Evolutionary conservation across 2,888 invertebrate genomes (phyloP).

Genomic region (Neelides folsomi): DNA sequence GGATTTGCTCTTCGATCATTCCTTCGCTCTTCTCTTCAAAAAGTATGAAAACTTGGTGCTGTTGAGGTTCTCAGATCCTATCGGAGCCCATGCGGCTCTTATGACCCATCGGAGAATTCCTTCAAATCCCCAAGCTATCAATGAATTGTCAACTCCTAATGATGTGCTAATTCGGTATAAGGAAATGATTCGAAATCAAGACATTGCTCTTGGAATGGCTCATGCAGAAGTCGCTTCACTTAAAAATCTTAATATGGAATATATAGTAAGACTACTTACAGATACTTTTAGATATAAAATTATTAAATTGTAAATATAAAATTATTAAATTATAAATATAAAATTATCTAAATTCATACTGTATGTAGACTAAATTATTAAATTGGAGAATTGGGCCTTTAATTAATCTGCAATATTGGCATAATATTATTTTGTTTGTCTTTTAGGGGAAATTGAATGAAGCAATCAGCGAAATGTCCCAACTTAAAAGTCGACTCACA

Average conservation of each 20-base stretch:
- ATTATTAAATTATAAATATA: too few relatives aligned
- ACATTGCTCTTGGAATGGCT: slow-evolving; percentile 23
- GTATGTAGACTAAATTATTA: too few relatives aligned
- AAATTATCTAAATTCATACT: too few relatives aligned
- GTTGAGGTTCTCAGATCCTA: slow-evolving; percentile 14
- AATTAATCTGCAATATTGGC: too few relatives aligned
- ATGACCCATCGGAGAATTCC: slow-evolving; percentile 5
- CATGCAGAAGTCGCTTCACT: slow-evolving; percentile 23
- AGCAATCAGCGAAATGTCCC: slow-evolving; percentile 22
- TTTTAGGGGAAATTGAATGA: slow-evolving; percentile 24
- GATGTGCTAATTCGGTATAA: slow-evolving; percentile 32
- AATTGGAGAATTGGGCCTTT: too few relatives aligned
- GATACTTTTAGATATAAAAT: too few relatives aligned
- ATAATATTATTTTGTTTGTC: slow-evolving; percentile 1
- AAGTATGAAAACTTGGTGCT: slow-evolving; percentile 30
- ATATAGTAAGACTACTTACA: slow-evolving; percentile 19
- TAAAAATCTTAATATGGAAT: slow-evolving; percentile 15
- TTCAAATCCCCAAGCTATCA: not conserved
- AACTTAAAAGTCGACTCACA: slow-evolving; percentile 31
- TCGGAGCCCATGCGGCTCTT: not conserved
- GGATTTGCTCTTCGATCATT: slow-evolving; percentile 81
- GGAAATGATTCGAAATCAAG: slow-evolving; percentile 29
- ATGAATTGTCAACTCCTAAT: slow-evolving; percentile 18
- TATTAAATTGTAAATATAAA: too few relatives aligned
- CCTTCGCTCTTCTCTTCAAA: slow-evolving; percentile 86